phyloP scores from a whole-genome alignment of 2,113 vertebrate genomes.

The Typhlomys cinereus region DNA sequence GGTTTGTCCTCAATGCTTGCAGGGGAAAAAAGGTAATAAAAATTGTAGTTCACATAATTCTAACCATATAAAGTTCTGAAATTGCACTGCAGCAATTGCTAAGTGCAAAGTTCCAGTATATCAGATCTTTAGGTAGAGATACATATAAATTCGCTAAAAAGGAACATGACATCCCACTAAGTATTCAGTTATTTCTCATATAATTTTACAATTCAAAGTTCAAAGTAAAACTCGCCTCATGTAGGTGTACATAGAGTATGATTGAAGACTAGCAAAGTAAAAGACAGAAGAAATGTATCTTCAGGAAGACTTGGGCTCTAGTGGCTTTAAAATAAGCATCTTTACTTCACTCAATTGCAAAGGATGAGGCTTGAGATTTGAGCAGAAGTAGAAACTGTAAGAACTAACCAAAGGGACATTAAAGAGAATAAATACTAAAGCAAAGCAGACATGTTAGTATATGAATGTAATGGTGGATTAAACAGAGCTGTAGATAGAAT shows the following conservation, averaged over 20 bases:
- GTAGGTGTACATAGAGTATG: neutral
- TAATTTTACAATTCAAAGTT: neutral
- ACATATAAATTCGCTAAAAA: neutral
- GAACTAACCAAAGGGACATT: neutral
- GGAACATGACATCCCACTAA: neutral
- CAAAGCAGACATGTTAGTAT: neutral
- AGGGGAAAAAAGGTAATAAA: no score
- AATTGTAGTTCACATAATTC: neutral
- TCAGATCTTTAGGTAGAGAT: neutral
- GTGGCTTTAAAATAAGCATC: neutral
- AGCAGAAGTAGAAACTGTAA: neutral
- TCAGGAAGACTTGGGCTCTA: neutral
- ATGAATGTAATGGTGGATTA: neutral
- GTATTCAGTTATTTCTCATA: neutral
- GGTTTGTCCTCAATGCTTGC: no score
- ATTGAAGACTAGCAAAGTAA: neutral
- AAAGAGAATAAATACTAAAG: neutral
- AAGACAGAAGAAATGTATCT: no score
- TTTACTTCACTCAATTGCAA: neutral
- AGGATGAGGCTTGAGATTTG: neutral
- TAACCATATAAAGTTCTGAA: neutral
- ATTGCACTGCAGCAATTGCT: neutral
- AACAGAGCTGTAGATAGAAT: neutral
- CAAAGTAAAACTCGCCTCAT: neutral
- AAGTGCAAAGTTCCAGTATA: neutral